These are phyloP conservation scores for Sceloporus undulatus DNA, from an alignment of 2,113 vertebrate genomes.

Conservation along the genomic window DNA sequence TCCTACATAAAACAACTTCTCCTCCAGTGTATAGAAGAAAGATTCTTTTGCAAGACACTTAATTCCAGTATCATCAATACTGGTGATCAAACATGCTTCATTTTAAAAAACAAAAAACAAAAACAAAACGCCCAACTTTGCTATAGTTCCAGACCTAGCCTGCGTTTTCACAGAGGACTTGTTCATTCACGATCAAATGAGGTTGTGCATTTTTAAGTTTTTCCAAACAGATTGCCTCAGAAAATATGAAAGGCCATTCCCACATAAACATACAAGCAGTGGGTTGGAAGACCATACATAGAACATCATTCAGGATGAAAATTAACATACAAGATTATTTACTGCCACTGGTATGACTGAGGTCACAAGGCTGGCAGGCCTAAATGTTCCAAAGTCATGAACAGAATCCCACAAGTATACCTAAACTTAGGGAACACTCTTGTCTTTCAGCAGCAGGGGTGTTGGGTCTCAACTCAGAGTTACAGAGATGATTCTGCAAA, in stretches of 20 bases:
- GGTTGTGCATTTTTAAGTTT: slow-evolving; percentile 15
- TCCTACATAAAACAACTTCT: slow-evolving; percentile 62
- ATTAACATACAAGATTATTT: slow-evolving; percentile 21
- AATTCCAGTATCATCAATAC: slow-evolving; percentile 53
- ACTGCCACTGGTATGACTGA: slow-evolving; percentile 21
- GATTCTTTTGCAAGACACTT: slow-evolving; percentile 64
- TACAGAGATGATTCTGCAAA: neutral
- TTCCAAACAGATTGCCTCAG: slow-evolving; percentile 35
- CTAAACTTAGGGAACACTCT: slow-evolving; percentile 18
- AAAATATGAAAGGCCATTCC: slow-evolving; percentile 22
- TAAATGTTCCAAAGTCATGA: slow-evolving; percentile 14
- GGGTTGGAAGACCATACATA: slow-evolving; percentile 32
- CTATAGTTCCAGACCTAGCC: slow-evolving; percentile 59
- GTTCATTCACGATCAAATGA: slow-evolving; percentile 48
- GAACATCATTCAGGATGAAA: slow-evolving; percentile 20
- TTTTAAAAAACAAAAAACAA: neutral
- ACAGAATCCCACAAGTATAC: slow-evolving; percentile 5
- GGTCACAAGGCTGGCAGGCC: slow-evolving; percentile 12
- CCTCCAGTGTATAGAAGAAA: slow-evolving; percentile 61
- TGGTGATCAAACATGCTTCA: slow-evolving; percentile 65
- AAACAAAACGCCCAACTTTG: slow-evolving; percentile 48
- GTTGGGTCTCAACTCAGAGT: neutral
- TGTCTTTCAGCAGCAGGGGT: neutral
- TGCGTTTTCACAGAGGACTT: slow-evolving; percentile 54
- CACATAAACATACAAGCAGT: slow-evolving; percentile 21